Conservation (phyloP, 2,113 vertebrate genomes). For the Oceanodroma tethys region DNA sequence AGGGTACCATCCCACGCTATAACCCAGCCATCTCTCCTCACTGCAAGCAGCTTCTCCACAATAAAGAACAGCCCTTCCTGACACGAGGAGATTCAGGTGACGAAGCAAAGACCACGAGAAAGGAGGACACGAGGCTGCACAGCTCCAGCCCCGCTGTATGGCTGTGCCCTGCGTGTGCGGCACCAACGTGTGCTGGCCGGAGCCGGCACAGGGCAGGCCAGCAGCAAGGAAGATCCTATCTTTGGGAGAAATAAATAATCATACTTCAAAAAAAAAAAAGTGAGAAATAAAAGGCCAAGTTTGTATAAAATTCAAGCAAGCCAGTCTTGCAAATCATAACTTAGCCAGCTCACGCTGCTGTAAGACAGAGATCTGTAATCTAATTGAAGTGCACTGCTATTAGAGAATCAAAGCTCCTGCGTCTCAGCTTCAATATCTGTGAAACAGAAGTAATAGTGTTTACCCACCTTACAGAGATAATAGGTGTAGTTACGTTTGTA, state of each 20-base stretch:
- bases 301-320: not conserved
- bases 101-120: not conserved
- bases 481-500: not conserved
- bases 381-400: conserved; percentile 22
- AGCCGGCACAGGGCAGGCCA: not conserved
- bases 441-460: conserved; percentile 33
- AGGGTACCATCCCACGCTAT: fast-evolving
- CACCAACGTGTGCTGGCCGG: not conserved
- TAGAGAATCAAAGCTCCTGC: conserved; percentile 31
- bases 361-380: not conserved
- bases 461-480: conserved; percentile 35
- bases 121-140: not conserved
- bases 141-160: not conserved
- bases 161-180: fast-evolving
- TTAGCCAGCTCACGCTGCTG: not conserved
- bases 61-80: not conserved
- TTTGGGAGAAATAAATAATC: not conserved
- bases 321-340: not conserved
- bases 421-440: not conserved
- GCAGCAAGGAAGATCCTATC: not conserved
- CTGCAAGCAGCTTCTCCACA: not conserved
- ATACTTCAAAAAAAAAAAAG: fast-evolving
- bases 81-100: fast-evolving
- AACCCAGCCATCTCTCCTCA: not conserved
- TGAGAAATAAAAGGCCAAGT: not conserved